Evolutionary conservation across 2,797 vertebrate genomes (phyloP), one percentile per base, ranked within the genome.

Genomic region (Spatula versicolor): DNA sequence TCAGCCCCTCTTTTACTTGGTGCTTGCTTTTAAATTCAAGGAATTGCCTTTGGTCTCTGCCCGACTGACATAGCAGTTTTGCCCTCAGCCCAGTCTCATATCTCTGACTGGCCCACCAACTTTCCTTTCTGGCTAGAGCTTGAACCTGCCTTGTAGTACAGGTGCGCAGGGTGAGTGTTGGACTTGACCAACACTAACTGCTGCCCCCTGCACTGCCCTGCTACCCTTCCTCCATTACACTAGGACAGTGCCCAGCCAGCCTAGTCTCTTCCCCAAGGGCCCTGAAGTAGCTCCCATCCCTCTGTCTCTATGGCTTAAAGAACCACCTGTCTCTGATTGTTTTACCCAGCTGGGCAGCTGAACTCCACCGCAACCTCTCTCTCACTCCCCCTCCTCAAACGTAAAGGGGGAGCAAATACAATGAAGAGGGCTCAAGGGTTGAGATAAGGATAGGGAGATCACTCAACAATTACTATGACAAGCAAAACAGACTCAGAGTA

Each of bases 161-260:
- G 3, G 2, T 28, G 6, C 43, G 26, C 17, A n/a, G 21, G 30
- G 23, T 52, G 21, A 66, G 23, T 17, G 25, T 7, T 16, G 7
- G 13, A 3, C 22, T 26, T 7, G 13, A 9, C 11, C 55, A 22
- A 9, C 12, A 7, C 13, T 2, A 0, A 20, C 33, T 59, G 26
- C 35, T 74, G 26, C 4, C 17, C 13, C 19, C 14, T 56, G 19
- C 17, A 21, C 50, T 73, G 25, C 21, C 13, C 39, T 30, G 66
- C 28, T n/a, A 15, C 7, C 2, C 4, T 11, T 11, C 31, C 13
- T 60, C 18, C 45, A 16, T 6, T 10, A 4, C 7, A 26, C 6
- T 2, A 1, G 25, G 13, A 26, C 19, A 41, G 20, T 0, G 0
- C 6, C 60, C 13, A 5, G 2, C 13, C 33, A 28, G 9, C 14